Base-by-base conservation (phyloP, 2,113 vertebrate genomes). In the Semnornis frantzii region DNA sequence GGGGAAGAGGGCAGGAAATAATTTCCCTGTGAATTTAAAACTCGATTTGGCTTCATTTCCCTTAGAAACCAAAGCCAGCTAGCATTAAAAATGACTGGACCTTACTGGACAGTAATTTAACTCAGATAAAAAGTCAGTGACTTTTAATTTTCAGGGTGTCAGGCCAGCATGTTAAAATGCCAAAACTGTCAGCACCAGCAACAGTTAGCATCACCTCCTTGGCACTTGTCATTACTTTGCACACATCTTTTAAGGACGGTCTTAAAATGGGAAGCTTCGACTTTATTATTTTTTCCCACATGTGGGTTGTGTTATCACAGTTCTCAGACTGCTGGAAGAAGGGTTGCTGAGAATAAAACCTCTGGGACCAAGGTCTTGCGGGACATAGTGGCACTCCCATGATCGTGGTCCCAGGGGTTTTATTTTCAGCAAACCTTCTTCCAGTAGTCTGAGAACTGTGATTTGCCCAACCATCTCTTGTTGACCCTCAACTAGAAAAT, bases 61-160 rank as follows among this genome's bases (percentile, higher is more conserved):
- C 64, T 78, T 83, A 46, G n/a, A 90, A 78, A 50, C 80, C 39
- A 78, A 86, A 90, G 58, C n/a, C 59, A 75, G 24, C 24, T 31
- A 60, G 52, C 46, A 42, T 60, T 89, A 85, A 82, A 90, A 58
- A 27, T 70, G 33, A 58, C 68, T 85, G 63, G 33, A 82, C 85
- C 62, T 74, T 71, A 75, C 63, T 52, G 95, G 93, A 88, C 94
- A 90, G 62, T 88, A 92, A 93, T 90, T 94, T 88, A 50, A 88
- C 63, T 88, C 82, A 82, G 73, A 88, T 84, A 86, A 94, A 81
- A 94, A 90, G 85, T 91, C 93, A 92, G 87, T 89, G 85, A 84
- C 80, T 95, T 96, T 87, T 96, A 95, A 96, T 97, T 96, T 96
- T 93, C 93, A 93, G 54, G 50, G 80, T 82, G 8, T 96, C 93